Base-by-base conservation (phyloP, 2,888 invertebrate genomes). In the Eupsilia transversa region DNA sequence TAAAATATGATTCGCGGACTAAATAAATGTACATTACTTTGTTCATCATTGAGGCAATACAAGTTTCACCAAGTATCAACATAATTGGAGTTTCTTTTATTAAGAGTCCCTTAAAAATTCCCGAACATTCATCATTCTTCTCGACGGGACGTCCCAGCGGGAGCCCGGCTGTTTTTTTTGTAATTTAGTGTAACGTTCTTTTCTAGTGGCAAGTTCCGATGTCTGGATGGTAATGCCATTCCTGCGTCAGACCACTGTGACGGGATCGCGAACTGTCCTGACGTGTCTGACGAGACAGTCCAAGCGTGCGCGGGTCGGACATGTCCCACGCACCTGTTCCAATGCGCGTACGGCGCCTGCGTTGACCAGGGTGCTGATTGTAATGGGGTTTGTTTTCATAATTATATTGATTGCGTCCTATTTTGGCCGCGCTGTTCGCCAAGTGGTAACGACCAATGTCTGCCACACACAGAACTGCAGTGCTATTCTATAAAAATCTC, bases 341-440 rank as follows among this genome's bases (percentile, higher is more conserved):
- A 97, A 63, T 97, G 97, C 86, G 94, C 94, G 0, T 97, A 97
- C 84, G 97, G 97, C 2, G 97, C 97, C 0, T 97, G 97, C 82
- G 95, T 97, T 0, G 97, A 97, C 84, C 94, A 96, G 2, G 95
- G 95, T 33, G 91, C 94, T 0, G 91, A 93, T 57, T 98, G 98
- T 82, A 95, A 95, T 72, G 89, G 89, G 76, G 95, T 95, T 65
- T 87, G 89, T 82, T 30, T 61, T 33, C 27, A 17, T 6, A 20
- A 52, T 3, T 20, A 7, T 2, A 7, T 10, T 52, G 3, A 27
- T 27, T 27, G 3, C 10, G 14, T 12, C 3, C n/a, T 60, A n/a
- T 38, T 17, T 23, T 10, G 12, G 33, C 23, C 17, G n/a, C 33
- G 9, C 7, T 9, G n/a, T 4, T 38, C 23, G 27, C 17, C 3